Evolutionary conservation across 2,888 invertebrate genomes (phyloP), one percentile per base, ranked within the genome.

Genomic region (Cartodere bifasciata): DNA sequence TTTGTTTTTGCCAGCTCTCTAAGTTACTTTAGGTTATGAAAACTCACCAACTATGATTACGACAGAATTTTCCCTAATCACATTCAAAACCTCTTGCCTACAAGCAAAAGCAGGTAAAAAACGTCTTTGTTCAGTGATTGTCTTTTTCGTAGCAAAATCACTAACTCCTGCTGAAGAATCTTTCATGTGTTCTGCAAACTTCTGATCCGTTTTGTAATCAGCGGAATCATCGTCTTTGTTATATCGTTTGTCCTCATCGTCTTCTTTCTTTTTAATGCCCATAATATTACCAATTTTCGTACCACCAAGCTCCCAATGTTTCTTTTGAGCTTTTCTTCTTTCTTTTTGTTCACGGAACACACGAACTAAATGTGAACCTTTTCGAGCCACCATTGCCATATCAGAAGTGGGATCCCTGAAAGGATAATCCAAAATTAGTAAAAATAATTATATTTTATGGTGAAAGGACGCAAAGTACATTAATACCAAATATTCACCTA

Each of bases 301-400:
- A 22, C 98, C 98, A 28, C 94, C 90, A 35, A 99, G 60, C 57
- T 98, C 94, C 97, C 97, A 98, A 55, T 98, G 95, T 53, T 98
- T 97, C 58, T 94, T 92, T 57, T 98, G 97, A 0, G 92, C 94
- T 55, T 88, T 91, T 32, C 80, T 73, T n/a, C 92, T 67, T 55
- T 99, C 98, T 52, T 95, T 94, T 55, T 95, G 90, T 55, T 98
- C 98, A 30, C 98, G 72, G 56, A 82, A 90, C 0, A 79, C 77
- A 38, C 88, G 72, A 0, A 99, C 98, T 3, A 90, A 64, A 2
- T 81, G 77, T 0, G 88, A 90, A 1, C 97, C 98, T 60, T 95
- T 97, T 3, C 94, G 72, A 0, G 97, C 83, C 30, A 91, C 82
- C 26, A 94, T 65, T 0, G 98, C 98, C 91, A 99, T 92, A 50